Evolutionary conservation across 2,113 vertebrate genomes (phyloP), one percentile per base, ranked within the genome.

Genomic region (Peucedramus taeniatus): DNA sequence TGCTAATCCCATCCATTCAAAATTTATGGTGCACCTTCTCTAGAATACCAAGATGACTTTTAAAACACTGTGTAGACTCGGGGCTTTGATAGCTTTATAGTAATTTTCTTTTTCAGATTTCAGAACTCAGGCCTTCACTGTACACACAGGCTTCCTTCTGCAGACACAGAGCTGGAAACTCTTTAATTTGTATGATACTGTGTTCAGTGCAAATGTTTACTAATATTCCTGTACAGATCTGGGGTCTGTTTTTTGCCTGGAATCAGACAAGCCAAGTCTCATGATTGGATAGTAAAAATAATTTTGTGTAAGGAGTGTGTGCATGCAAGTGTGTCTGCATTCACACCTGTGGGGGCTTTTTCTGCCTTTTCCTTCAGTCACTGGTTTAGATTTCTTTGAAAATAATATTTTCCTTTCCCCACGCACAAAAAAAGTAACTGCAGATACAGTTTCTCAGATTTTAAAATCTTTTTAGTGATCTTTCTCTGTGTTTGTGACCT

Each of bases 1-100:
- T 95, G 87, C 83, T 96, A 96, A 95, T 93, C 81, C 74, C 81
- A 72, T 68, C 54, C 81, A 86, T 86, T 96, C 92, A 92, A 94
- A 95, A 95, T 95, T 96, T 94, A 94, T 61, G 90, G 74, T 56
- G 64, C 69, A 44, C 80, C 10, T 92, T 83, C 76, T 63, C 86
- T 71, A 39, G 92, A 87, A 93, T 68, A 86, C 65, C 31, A 49
- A 72, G 69, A 90, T 37, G 69, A 70, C 63, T 92, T 93, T 74
- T 81, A 90, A 76, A 91, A 21, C 39, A 64, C 23, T 35, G n/a
- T 7, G 37, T 24, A 88, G 69, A 39, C 6, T 20, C n/a, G 24
- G 42, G 11, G 1, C 13, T 86, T 88, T 78, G 31, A 44, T 75
- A 16, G 23, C 65, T 94, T 83, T 61, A 45, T 15, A 70, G 37